phyloP scores from a whole-genome alignment of 1,140 invertebrate species.

The Colletes latitarsis region DNA sequence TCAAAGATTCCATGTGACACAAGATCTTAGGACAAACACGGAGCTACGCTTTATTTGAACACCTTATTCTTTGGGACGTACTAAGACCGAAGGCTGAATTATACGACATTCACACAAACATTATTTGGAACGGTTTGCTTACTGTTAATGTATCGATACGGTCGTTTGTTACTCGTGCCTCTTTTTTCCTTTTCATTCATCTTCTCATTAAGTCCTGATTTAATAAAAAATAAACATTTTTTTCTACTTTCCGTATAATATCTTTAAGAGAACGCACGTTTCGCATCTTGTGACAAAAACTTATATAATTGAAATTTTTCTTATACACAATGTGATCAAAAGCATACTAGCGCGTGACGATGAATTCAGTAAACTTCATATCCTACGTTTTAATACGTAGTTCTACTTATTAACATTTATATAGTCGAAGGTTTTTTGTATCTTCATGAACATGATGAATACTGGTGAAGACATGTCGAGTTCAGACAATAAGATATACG shows the following conservation, averaged over 20 bases:
- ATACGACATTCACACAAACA: constrained; percentile 41
- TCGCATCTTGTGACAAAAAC: not conserved
- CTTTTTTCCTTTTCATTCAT: not conserved
- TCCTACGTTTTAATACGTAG: not conserved
- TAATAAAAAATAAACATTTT: not conserved
- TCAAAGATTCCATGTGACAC: constrained; percentile 5
- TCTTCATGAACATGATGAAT: not conserved
- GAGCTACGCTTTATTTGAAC: constrained; percentile 41
- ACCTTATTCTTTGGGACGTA: constrained; percentile 65
- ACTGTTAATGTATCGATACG: constrained; percentile 9
- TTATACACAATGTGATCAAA: not conserved
- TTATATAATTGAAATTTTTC: not conserved
- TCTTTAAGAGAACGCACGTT: not conserved
- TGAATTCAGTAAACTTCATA: constrained; percentile 8
- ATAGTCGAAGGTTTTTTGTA: constrained; percentile 9
- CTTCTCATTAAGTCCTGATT: not conserved
- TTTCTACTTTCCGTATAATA: not conserved
- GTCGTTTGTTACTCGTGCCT: constrained; percentile 6
- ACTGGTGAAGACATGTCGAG: constrained; percentile 5
- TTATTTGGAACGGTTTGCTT: constrained; percentile 40
- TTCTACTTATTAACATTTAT: constrained; percentile 29
- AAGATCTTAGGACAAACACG: constrained; percentile 33
- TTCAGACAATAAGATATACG: constrained; percentile 6
- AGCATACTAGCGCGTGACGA: not conserved
- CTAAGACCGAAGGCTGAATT: constrained; percentile 52